Percentiles rank a stretch among this genome's conserved stretches.
Evolutionary conservation across 2,797 vertebrate genomes (phyloP).

Genomic region (Cryptoprocta ferox): DNA sequence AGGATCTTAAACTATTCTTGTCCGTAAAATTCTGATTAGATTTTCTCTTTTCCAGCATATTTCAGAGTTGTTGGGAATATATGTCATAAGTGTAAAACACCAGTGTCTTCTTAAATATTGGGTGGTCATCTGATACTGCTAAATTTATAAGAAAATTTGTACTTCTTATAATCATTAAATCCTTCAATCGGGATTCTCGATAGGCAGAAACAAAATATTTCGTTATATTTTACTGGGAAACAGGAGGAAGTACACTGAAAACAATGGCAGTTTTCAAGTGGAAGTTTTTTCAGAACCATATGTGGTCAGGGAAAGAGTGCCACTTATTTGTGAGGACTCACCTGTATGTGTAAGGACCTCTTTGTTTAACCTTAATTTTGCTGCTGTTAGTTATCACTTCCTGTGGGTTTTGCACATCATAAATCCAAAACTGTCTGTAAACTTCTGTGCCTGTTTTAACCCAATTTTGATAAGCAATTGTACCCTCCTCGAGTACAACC

Average conservation of each 20-base stretch:
- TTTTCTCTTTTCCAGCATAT: not conserved
- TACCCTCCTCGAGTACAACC: conserved; percentile 92
- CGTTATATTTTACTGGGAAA: not conserved
- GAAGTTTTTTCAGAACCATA: not conserved
- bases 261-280: not conserved
- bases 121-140: not conserved
- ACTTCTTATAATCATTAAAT: not conserved
- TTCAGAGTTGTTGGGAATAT: not conserved
- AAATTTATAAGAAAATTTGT: not conserved
- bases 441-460: conserved; percentile 87
- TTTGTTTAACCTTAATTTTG: conserved; percentile 89
- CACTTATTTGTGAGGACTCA: not conserved
- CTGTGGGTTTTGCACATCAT: conserved; percentile 91
- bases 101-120: not conserved
- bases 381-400: conserved; percentile 86
- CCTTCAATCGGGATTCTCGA: not conserved
- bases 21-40: not conserved
- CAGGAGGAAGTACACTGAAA: not conserved
- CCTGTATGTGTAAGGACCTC: conserved; percentile 95
- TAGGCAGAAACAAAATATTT: not conserved
- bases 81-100: not conserved
- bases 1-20: not conserved
- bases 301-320: not conserved
- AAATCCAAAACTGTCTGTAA: conserved; percentile 96
- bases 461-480: conserved; percentile 94